Evolutionary conservation across 2,888 invertebrate species (phyloP).

Genomic region (Noctuana brunneofusca): DNA sequence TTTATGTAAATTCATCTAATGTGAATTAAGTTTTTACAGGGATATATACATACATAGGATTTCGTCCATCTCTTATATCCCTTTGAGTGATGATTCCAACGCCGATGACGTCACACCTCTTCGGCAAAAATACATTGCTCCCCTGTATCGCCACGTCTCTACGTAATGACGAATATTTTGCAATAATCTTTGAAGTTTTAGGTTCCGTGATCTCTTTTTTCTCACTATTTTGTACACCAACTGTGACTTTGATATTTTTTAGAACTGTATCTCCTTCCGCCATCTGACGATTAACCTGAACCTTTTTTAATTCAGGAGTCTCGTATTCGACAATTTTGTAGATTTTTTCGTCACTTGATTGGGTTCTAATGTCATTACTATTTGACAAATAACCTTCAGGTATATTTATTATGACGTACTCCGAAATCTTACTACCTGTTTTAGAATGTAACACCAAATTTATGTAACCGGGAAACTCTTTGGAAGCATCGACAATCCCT

Average conservation of each 20-base stretch:
- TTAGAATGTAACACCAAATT: conserved; percentile 61
- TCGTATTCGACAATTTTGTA: conserved; percentile 71
- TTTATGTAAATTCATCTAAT: too few relatives aligned
- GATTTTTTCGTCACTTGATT: conserved; percentile 65
- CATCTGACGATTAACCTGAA: conserved; percentile 37
- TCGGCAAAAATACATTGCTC: conserved; percentile 53
- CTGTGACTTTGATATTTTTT: conserved; percentile 48
- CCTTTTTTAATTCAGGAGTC: conserved; percentile 43
- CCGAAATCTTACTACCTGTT: conserved; percentile 48
- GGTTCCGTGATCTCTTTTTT: conserved; percentile 41
- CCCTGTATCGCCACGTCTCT: conserved; percentile 59
- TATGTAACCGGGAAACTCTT: conserved; percentile 60
- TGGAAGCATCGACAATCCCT: conserved; percentile 62
- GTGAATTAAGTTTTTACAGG: too few relatives aligned
- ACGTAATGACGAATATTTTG: conserved; percentile 44
- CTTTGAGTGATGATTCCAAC: conserved; percentile 64
- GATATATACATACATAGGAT: conserved; percentile 60
- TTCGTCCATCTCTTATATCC: conserved; percentile 49
- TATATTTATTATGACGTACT: conserved; percentile 64
- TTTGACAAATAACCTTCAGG: conserved; percentile 62
- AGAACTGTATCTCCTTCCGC: conserved; percentile 46
- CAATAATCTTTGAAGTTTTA: conserved; percentile 48
- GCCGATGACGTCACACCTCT: conserved; percentile 58
- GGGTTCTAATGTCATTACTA: conserved; percentile 46
- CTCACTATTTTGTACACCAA: conserved; percentile 48